A percentile compares a stretch with the other conserved stretches of the same genome.
Conservation (phyloP, 2,113 vertebrate species). For the Gallinago media region DNA sequence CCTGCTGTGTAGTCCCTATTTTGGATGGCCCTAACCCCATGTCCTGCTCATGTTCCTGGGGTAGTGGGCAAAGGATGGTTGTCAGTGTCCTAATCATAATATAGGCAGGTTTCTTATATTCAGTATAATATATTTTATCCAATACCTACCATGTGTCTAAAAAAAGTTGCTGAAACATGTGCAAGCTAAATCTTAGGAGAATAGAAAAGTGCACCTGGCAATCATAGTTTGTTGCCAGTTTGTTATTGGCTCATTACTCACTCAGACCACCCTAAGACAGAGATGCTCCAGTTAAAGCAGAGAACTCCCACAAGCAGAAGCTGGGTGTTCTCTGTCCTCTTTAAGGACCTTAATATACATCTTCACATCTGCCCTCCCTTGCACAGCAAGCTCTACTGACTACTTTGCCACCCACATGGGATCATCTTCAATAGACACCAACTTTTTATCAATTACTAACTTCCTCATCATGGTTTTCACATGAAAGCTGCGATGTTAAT, state of each 20-base stretch:
- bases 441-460: neutral
- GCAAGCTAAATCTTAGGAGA: neutral
- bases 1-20: neutral
- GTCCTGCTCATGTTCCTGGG: neutral
- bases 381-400: neutral
- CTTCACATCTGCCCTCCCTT: neutral
- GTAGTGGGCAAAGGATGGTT: neutral
- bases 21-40: neutral
- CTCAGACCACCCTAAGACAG: neutral
- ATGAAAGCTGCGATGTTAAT: neutral
- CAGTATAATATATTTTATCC: neutral
- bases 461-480: neutral
- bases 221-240: neutral
- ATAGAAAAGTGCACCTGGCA: neutral
- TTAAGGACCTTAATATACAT: neutral
- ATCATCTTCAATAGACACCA: neutral
- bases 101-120: neutral
- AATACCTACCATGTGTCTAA: neutral
- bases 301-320: neutral
- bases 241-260: neutral
- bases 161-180: neutral
- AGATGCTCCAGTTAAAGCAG: neutral
- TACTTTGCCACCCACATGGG: neutral
- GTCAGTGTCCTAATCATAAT: neutral
- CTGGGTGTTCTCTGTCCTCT: neutral